Evolutionary conservation across 1,140 invertebrate species (phyloP).

Genomic region (Eueides isabella): DNA sequence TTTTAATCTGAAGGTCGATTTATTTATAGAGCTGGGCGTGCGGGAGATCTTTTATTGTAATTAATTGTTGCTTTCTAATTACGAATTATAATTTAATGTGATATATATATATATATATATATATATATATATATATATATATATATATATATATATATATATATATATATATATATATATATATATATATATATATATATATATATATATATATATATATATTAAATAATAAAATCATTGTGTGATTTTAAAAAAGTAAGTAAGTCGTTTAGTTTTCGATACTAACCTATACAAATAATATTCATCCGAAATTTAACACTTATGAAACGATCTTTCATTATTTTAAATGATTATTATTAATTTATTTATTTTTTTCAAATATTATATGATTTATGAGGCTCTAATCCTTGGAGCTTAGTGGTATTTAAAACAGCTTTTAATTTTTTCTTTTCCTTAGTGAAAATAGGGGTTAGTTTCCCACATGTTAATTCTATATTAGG

Average conservation of each 20-base stretch:
- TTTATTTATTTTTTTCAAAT: too few species aligned
- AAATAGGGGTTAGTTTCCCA: conserved; percentile 5
- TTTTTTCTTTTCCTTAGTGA: background rate
- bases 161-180: background rate
- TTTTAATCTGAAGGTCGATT: conserved; percentile 81
- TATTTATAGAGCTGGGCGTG: conserved; percentile 74
- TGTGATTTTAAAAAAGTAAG: too few species aligned
- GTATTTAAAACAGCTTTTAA: background rate
- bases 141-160: background rate
- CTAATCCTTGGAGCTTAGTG: background rate
- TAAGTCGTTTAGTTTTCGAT: too few species aligned
- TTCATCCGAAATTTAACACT: background rate
- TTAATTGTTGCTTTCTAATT: conserved; percentile 53
- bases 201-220: background rate
- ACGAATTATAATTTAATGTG: conserved; percentile 29
- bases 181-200: background rate
- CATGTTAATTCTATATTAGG: background rate
- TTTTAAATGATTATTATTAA: background rate
- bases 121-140: too few species aligned
- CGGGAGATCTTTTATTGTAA: conserved; percentile 56
- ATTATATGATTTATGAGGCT: background rate
- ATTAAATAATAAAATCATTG: too few species aligned
- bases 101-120: background rate
- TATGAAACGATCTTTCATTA: background rate
- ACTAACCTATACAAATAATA: too few species aligned